phyloP scores from a whole-genome alignment of 2,113 vertebrate genomes.

The Colinus virginianus region DNA sequence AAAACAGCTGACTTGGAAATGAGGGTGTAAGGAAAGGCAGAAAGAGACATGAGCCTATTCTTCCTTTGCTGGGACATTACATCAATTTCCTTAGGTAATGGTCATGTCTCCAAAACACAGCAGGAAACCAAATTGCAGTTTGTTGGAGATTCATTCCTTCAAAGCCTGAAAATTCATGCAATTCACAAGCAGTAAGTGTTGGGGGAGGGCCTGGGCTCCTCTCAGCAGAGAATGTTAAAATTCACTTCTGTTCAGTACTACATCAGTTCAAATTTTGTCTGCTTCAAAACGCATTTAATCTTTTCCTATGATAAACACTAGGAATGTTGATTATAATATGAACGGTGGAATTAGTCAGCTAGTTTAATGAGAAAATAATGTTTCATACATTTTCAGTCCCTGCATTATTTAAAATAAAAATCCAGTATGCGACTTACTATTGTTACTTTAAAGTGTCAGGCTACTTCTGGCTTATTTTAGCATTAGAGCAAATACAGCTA shows the following conservation, averaged over 20 bases:
- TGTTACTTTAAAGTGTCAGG: background rate
- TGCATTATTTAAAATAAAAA: background rate
- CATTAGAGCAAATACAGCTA: background rate
- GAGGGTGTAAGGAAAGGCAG: background rate
- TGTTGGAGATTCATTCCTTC: background rate
- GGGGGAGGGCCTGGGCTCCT: background rate
- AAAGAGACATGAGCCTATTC: constrained; percentile 49
- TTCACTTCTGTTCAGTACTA: background rate
- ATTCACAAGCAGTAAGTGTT: background rate
- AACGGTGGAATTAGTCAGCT: background rate
- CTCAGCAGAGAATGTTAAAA: background rate
- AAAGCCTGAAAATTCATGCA: background rate
- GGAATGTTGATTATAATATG: background rate
- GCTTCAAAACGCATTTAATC: background rate
- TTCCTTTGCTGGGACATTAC: constrained; percentile 36
- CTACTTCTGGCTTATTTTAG: background rate
- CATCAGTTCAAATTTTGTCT: background rate
- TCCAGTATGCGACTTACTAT: background rate
- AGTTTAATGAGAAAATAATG: background rate
- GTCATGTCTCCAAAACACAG: background rate
- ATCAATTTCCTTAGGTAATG: constrained; percentile 1
- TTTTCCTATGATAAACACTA: background rate
- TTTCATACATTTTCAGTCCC: background rate
- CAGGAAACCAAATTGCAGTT: background rate
- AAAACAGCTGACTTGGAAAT: constrained; percentile 35